Evolutionary conservation across 2,113 vertebrate genomes (phyloP).

Genomic region (Glaucidium brasilianum): DNA sequence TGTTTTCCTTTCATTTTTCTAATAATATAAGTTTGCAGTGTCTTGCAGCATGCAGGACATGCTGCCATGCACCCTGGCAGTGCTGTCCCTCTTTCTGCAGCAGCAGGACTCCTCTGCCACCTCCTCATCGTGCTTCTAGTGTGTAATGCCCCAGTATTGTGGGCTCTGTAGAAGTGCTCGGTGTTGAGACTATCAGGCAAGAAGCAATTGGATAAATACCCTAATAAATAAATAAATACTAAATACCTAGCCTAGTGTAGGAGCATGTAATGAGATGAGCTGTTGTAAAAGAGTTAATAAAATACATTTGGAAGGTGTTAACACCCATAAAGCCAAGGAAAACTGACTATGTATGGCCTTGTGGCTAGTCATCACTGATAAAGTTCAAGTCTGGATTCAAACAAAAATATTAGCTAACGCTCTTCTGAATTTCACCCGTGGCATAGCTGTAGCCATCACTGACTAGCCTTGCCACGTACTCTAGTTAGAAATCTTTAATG

Average conservation of each 20-base stretch:
- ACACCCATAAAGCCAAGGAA: not conserved
- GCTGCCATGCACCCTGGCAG: not conserved
- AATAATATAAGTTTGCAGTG: too few species aligned
- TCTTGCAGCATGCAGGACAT: not conserved
- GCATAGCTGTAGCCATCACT: fast-evolving
- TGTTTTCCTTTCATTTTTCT: not conserved
- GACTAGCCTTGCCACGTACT: not conserved
- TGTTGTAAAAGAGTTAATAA: not conserved
- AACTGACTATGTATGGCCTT: not conserved
- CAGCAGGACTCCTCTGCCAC: not conserved
- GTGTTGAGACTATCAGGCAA: fast-evolving
- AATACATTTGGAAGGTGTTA: not conserved
- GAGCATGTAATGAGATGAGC: not conserved
- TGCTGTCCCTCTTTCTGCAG: not conserved
- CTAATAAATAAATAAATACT: too few species aligned
- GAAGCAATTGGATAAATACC: not conserved
- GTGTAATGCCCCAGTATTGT: fast-evolving
- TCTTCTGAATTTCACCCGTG: not conserved
- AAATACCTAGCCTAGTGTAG: not conserved
- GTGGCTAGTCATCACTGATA: not conserved
- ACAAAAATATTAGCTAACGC: fast-evolving
- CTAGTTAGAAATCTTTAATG: not conserved
- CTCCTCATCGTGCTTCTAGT: fast-evolving
- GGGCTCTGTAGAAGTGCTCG: not conserved
- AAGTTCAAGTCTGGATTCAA: not conserved